These are phyloP conservation scores for Salpingus planirostris DNA, from an alignment of 2,888 invertebrate genomes.

Conservation along the genomic window DNA sequence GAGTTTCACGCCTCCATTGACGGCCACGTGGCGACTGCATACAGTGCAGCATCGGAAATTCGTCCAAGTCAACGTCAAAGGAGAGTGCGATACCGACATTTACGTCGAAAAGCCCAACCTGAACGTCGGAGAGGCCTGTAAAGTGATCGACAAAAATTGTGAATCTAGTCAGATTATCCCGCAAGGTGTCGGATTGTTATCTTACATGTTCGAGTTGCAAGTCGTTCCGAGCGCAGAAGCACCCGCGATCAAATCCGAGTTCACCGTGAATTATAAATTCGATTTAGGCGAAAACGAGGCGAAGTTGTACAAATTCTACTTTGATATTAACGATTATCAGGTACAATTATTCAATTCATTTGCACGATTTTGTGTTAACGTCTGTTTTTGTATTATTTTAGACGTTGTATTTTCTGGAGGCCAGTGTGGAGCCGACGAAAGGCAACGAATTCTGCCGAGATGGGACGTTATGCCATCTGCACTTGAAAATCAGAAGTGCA, in stretches of 20 bases:
- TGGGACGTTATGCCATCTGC: slow-evolving; percentile 78
- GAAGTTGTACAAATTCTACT: slow-evolving; percentile 55
- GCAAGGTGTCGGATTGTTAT: slow-evolving; percentile 65
- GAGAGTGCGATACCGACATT: slow-evolving; percentile 40
- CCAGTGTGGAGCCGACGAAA: slow-evolving; percentile 68
- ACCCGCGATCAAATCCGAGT: slow-evolving; percentile 51
- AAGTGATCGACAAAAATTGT: slow-evolving; percentile 26
- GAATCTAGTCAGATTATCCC: slow-evolving; percentile 50
- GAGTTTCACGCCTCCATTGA: slow-evolving; percentile 76
- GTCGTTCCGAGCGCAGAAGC: slow-evolving; percentile 38
- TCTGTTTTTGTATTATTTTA: slow-evolving; percentile 36
- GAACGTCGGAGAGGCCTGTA: slow-evolving; percentile 25
- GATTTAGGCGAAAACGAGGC: slow-evolving; percentile 32
- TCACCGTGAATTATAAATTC: slow-evolving; percentile 51
- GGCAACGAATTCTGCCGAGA: slow-evolving; percentile 81
- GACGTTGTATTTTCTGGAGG: slow-evolving; percentile 75
- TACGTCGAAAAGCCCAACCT: slow-evolving; percentile 26
- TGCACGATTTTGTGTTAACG: neutral
- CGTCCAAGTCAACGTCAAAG: slow-evolving; percentile 65
- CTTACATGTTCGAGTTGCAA: slow-evolving; percentile 71
- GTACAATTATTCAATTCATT: slow-evolving; percentile 40
- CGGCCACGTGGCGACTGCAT: slow-evolving; percentile 69
- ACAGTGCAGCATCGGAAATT: slow-evolving; percentile 81
- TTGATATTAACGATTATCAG: slow-evolving; percentile 74
- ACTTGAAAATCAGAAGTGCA: slow-evolving; percentile 54